Percentiles rank a stretch among this genome's conserved stretches.
Conservation (phyloP, 2,888 invertebrate genomes). For the Griposia aprilina region DNA sequence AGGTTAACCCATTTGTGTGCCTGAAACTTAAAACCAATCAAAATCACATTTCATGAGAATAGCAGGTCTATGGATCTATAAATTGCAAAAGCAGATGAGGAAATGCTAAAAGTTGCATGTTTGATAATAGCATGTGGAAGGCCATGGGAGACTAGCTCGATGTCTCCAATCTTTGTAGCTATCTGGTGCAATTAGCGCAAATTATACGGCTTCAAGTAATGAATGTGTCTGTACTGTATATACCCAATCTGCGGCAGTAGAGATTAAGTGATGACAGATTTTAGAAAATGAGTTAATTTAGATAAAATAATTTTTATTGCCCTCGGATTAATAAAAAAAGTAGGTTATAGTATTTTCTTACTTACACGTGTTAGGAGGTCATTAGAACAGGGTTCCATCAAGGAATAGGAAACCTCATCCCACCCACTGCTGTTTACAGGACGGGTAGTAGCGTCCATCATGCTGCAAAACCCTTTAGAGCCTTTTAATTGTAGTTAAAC, state of each 20-base stretch:
- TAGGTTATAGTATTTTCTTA: background rate
- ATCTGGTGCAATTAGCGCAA: conserved; percentile 42
- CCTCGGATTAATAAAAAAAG: background rate
- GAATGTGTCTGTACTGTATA: background rate
- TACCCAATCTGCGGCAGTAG: conserved; percentile 3
- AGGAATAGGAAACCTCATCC: background rate
- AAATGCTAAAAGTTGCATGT: conserved; percentile 53
- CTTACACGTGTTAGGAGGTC: background rate
- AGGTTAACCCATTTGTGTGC: background rate
- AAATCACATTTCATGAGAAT: background rate
- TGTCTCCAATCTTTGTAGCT: conserved; percentile 57
- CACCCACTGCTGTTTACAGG: background rate
- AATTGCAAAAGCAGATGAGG: conserved; percentile 51
- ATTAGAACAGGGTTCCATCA: background rate
- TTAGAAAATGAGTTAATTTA: background rate
- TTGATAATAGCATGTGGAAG: conserved; percentile 50
- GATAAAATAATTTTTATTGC: background rate
- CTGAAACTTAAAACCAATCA: background rate
- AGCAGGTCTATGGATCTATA: background rate
- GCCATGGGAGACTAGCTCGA: conserved; percentile 58
- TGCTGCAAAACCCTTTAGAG: background rate
- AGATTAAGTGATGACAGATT: background rate
- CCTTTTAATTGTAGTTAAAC: background rate
- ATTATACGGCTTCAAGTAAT: conserved; percentile 39
- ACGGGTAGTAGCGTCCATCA: no score